These are phyloP conservation scores for Tachuris rubrigastra DNA, from an alignment of 2,113 vertebrate species.

Conservation along the genomic window DNA sequence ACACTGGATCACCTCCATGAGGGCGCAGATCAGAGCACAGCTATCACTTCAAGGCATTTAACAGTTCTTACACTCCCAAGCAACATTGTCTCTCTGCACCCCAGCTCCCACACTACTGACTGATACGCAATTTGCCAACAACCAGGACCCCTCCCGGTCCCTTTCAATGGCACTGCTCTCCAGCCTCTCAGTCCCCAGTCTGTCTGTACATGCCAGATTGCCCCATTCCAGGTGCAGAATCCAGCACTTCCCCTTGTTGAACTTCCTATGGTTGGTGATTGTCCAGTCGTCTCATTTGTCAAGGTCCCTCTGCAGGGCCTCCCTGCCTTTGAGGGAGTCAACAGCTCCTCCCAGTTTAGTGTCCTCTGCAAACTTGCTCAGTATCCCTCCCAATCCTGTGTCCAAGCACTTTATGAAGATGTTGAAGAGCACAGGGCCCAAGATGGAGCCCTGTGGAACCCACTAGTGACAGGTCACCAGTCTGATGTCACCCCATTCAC, in stretches of 20 bases:
- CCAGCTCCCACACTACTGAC: background rate
- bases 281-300: background rate
- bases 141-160: background rate
- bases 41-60: background rate
- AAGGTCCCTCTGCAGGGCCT: background rate
- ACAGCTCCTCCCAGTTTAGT: background rate
- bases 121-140: background rate
- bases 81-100: background rate
- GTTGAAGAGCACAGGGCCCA: background rate
- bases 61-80: background rate
- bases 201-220: background rate
- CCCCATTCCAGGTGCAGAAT: background rate
- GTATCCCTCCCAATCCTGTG: background rate
- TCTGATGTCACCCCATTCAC: no score
- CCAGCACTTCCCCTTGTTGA: background rate
- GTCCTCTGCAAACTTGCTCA: background rate
- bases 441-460: background rate
- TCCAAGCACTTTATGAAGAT: background rate
- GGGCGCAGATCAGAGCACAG: background rate
- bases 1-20: rapidly evolving
- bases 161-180: background rate
- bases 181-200: background rate
- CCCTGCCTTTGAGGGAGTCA: background rate
- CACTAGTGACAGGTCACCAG: background rate
- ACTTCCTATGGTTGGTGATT: background rate